Percentiles rank a stretch among this genome's conserved stretches.
Evolutionary conservation across 2,888 invertebrate genomes (phyloP).

Genomic region (Callyntrura sp.): DNA sequence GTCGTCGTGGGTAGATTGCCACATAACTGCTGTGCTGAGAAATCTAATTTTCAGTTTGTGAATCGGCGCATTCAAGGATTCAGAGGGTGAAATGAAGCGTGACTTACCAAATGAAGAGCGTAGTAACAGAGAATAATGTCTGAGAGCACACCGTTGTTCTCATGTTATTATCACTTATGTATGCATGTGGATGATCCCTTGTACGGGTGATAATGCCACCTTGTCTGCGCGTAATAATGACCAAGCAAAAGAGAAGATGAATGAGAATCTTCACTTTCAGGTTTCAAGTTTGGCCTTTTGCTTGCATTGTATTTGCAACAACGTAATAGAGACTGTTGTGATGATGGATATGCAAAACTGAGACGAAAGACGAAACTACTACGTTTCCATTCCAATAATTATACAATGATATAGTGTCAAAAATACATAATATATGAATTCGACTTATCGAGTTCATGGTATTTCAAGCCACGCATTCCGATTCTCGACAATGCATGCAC

Average conservation of each 20-base stretch:
- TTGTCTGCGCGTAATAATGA: neutral
- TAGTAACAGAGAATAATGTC: conserved; percentile 17
- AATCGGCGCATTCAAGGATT: conserved; percentile 58
- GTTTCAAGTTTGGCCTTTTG: too few species aligned
- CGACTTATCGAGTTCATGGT: neutral
- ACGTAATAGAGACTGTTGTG: too few species aligned
- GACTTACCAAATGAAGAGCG: conserved; percentile 66
- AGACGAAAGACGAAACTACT: too few species aligned
- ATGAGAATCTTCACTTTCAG: neutral
- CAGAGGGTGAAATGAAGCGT: conserved; percentile 70
- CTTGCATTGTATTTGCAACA: too few species aligned
- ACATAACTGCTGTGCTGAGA: conserved; percentile 39
- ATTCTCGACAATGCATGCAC: too few species aligned
- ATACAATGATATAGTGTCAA: too few species aligned
- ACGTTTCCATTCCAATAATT: too few species aligned
- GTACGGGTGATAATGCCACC: neutral
- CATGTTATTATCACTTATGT: neutral
- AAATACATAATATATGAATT: too few species aligned
- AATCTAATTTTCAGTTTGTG: conserved; percentile 66
- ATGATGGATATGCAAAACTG: too few species aligned
- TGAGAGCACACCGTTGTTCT: neutral
- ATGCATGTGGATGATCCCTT: neutral
- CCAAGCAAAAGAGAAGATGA: too few species aligned
- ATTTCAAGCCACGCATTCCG: too few species aligned
- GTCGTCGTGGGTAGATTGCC: too few species aligned